These are phyloP conservation scores for Escarpia spicata DNA, from an alignment of 2,888 invertebrate genomes.

Conservation along the genomic window DNA sequence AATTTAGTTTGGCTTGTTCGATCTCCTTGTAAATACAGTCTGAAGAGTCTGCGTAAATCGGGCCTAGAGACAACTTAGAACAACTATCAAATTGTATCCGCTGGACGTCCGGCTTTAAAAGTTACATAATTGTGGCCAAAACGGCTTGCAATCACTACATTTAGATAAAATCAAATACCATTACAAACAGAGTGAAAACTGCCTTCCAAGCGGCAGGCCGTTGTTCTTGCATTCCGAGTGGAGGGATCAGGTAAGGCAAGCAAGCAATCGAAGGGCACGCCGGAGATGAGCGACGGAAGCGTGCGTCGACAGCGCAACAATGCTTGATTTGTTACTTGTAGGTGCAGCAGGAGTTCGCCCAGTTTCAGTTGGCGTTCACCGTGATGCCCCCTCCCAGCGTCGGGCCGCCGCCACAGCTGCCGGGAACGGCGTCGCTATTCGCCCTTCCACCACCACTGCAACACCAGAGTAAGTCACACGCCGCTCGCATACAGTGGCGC, in stretches of 20 bases:
- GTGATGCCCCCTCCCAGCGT: conserved; percentile 51
- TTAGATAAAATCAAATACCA: background rate
- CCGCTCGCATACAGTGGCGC: conserved; percentile 20
- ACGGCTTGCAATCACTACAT: too few species aligned
- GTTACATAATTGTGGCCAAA: too few species aligned
- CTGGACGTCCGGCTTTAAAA: too few species aligned
- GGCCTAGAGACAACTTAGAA: too few species aligned
- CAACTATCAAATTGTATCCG: too few species aligned
- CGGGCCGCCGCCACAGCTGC: conserved; percentile 25
- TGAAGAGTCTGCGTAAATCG: too few species aligned
- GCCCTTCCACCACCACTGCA: conserved; percentile 47
- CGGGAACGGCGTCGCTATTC: conserved; percentile 51
- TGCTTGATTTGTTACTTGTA: conserved; percentile 33
- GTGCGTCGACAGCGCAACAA: background rate
- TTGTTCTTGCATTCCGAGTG: conserved; percentile 19
- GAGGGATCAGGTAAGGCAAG: background rate
- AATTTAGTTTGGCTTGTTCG: too few species aligned
- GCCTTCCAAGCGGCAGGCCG: background rate
- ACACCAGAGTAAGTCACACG: conserved; percentile 55
- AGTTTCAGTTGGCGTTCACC: conserved; percentile 62
- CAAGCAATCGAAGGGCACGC: background rate
- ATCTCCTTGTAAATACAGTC: too few species aligned
- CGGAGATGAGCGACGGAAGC: background rate
- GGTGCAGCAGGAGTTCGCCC: conserved; percentile 64
- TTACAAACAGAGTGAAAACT: background rate